phyloP scores from a whole-genome alignment of 2,113 vertebrate genomes.

The Hepsetus odoe region DNA sequence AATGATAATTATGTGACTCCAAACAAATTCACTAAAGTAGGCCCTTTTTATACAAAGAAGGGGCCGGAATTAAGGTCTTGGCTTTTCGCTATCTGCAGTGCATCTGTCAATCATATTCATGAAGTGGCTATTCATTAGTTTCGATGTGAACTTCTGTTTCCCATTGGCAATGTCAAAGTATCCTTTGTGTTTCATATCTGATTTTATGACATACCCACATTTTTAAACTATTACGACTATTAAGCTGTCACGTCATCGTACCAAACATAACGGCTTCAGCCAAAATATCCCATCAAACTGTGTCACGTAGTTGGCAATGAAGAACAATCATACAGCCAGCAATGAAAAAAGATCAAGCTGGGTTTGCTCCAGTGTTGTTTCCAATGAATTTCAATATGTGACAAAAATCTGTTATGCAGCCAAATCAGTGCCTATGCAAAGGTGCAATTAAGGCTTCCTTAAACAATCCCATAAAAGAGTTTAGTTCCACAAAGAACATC shows the following conservation, averaged over 20 bases:
- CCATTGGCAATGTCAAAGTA: slow-evolving; percentile 37
- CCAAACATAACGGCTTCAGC: slow-evolving; percentile 11
- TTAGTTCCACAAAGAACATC: too few relatives aligned
- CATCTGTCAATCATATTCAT: slow-evolving; percentile 32
- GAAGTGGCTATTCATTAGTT: slow-evolving; percentile 36
- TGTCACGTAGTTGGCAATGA: slow-evolving; percentile 3
- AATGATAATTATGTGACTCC: background rate
- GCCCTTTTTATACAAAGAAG: background rate
- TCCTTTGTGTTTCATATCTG: slow-evolving; percentile 35
- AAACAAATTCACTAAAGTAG: background rate
- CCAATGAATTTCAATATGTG: too few relatives aligned
- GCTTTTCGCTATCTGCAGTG: slow-evolving; percentile 20
- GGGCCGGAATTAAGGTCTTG: background rate
- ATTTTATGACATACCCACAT: slow-evolving; percentile 32
- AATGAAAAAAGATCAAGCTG: background rate
- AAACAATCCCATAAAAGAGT: too few relatives aligned
- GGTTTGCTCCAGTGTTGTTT: background rate
- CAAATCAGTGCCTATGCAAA: too few relatives aligned
- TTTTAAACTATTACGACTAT: slow-evolving; percentile 32
- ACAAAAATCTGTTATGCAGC: too few relatives aligned
- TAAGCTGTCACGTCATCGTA: background rate
- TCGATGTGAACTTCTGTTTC: slow-evolving; percentile 2
- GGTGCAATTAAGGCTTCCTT: too few relatives aligned
- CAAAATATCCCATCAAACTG: background rate
- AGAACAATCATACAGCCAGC: background rate